Base-by-base conservation (phyloP, 2,888 invertebrate genomes). In the Melanotus villosus region DNA sequence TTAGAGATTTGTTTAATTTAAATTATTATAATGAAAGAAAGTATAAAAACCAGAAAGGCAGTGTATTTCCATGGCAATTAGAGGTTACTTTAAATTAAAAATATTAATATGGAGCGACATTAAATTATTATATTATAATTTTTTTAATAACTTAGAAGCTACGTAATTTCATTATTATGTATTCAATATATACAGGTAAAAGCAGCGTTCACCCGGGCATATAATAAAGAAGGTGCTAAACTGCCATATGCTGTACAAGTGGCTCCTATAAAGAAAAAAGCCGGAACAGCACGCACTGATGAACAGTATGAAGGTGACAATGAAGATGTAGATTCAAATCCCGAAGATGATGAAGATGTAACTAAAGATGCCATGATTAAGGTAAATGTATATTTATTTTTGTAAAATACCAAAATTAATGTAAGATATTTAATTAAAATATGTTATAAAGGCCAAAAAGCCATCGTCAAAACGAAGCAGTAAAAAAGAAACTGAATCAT, bases 201-300 rank as follows among this genome's bases (percentile, higher is more conserved):
- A 87, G 91, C 97, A 0, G 96, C 98, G 0, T 92, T 99, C 83
- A 99, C 99, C 0, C 90, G 97, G 41, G 88, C 93, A 0, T 97
- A 96, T 83, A 99, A 99, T 84, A 98, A 98, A 83, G 91, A 91
- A 73, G 88, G 90, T 0, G 87, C 90, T 52, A 87, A 93, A 63
- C 88, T 94, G 62, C 95, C 97, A 0, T 98, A 97, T 84, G 90
- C 94, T 7, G 78, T 90, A 7, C 85, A 88, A 43, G 86, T 88
- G 3, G 85, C 87, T 1, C 82, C 89, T 3, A 90, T 90, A 75
- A 91, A 90, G 76, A 92, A 90, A 60, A 89, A 88, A 45, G 85
- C 84, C 0, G 81, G n/a, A 12, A 85, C 85, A 10, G 84, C 84
- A 0, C 85, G 84, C 1, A 85, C 82, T 14, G 86, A 85, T 1